Evolutionary conservation across 2,888 invertebrate species (phyloP), one percentile per base, ranked within the genome.

Genomic region (Oxytorus armatus): DNA sequence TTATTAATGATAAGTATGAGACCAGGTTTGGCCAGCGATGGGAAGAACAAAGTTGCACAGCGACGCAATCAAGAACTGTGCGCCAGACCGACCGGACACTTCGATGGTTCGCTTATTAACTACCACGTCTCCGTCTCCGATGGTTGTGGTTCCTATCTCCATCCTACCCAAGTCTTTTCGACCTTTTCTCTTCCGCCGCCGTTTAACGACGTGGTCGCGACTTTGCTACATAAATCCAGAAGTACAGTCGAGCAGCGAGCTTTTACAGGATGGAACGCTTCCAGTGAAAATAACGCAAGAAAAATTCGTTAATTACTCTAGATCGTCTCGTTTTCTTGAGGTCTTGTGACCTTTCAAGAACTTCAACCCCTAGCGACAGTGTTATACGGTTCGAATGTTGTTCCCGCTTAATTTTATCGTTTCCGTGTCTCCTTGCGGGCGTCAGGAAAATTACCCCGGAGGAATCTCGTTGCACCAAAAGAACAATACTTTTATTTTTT

Each of bases 1-100:
- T 84, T 84, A 84, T 81, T 84, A 75, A 79, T 76, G 79, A 81
- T 79, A 79, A 81, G 79, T 55, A 66, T 42, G 76, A 68, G 63
- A 51, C 55, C 57, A 69, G 65, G n/a, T n/a, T 66, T 59, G 77
- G 51, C 57, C 55, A 70, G 14, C 7, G 16, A n/a, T 44, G 44
- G 14, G 14, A 2, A n/a, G n/a, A 16, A 51, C 39, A 57, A 33
- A 57, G 33, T 57, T 39, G 57, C 18, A 18, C 18, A n/a, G 21
- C 18, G 65, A 69, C 61, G 61, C 61, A 69, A 76, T 76, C 69
- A 76, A 69, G 76, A 69, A 53, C 36, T 18, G 29, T 14, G 16
- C 14, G 7, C 1, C 51, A 47, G 55, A 21, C 74, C 65, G 36
- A 36, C 36, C 33, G 74, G 65, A 33, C 36, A 75, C 74, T 75